Evolutionary conservation across 2,113 vertebrate species (phyloP), one percentile per base, ranked within the genome.

Genomic region (Piprites chloris): DNA sequence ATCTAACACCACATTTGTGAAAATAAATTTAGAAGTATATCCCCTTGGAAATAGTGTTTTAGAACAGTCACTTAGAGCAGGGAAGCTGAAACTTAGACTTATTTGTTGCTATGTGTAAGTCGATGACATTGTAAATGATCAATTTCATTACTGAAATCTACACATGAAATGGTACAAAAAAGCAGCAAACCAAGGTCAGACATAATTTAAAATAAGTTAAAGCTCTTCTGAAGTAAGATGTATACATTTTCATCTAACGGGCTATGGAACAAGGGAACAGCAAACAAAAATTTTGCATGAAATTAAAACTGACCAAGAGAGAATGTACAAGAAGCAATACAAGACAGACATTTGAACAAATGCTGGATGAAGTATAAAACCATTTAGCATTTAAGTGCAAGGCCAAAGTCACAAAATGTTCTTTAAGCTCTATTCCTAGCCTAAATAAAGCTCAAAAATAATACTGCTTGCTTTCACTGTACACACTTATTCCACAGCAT

Each of bases 361-460:
- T 71, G 53, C 33, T 82, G 76, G 66, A 91, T 96, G 84, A 95
- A 94, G 87, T 84, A 87, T 90, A 95, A 82, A 87, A 67, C 67
- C 33, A 85, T 85, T 77, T 79, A 78, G 89, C 75, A 89, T 87
- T 85, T 80, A 89, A 95, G 87, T 89, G 76, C 59, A 94, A 96
- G 59, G 85, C 72, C 84, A 56, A 95, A 74, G 37, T 87, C 85
- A 96, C 72, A 94, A 68, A 68, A 94, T 89, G 50, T 77, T 85
- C 55, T 96, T 93, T 81, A 93, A 94, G 66, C 78, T 91, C 66
- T 94, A 93, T 75, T 91, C 46, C 82, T 89, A 96, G 58, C 44
- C 86, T 94, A 95, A 97, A 87, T 88, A 92, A 78, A 96, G 52
- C 49, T 90, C 76, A 96, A 85, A 94, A 92, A 61, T 87, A 96